Evolutionary conservation across 2,797 vertebrate species (phyloP).

Genomic region (Pseudochirops corinnae): DNA sequence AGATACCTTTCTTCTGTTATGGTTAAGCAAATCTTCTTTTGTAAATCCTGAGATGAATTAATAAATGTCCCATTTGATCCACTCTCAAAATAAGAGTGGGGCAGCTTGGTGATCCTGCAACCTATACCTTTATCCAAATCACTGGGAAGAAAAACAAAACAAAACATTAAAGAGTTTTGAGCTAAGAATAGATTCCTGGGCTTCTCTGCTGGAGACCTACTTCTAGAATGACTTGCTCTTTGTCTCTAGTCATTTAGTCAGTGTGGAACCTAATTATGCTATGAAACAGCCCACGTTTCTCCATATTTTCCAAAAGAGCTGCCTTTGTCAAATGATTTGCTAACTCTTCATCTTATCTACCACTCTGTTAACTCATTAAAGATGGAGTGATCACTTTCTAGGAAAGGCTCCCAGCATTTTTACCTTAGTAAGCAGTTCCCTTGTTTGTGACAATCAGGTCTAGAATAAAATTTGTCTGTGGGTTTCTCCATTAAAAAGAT

Average conservation of each 20-base stretch:
- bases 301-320: background rate
- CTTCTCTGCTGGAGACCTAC: background rate
- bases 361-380: background rate
- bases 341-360: background rate
- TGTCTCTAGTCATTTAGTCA: background rate
- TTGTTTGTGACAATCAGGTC: background rate
- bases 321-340: background rate
- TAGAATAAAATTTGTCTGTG: background rate
- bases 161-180: background rate
- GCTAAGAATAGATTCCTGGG: background rate
- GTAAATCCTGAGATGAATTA: background rate
- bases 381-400: background rate
- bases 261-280: background rate
- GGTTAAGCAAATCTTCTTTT: background rate
- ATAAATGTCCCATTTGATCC: background rate
- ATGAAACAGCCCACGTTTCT: background rate
- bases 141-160: background rate
- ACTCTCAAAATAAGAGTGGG: background rate
- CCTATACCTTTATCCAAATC: background rate
- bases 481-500: background rate
- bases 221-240: background rate
- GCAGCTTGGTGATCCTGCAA: background rate
- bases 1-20: too few relatives aligned
- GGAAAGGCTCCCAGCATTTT: background rate
- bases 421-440: background rate